Evolutionary conservation across 2,797 vertebrate species (phyloP).

Genomic region (Hydrocynus forskahlii): DNA sequence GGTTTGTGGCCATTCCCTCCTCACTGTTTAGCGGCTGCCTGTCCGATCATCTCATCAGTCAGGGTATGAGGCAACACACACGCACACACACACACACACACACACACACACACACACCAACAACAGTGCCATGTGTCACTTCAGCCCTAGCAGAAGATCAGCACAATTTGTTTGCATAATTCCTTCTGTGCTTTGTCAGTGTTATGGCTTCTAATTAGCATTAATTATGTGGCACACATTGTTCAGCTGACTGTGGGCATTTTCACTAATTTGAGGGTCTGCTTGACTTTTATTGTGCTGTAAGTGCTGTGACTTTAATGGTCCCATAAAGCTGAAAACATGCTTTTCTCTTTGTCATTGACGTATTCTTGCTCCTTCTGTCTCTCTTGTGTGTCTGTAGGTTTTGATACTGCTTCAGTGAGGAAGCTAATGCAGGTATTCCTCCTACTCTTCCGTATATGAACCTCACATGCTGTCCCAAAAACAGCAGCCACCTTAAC

Average conservation of each 20-base stretch:
- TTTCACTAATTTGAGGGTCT: not conserved
- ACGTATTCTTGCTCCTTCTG: not conserved
- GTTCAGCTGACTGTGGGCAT: constrained; percentile 2
- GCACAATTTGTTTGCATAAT: not conserved
- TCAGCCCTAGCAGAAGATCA: not conserved
- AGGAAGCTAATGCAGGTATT: constrained; percentile 96
- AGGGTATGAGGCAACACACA: constrained; percentile 75
- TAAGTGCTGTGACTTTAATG: constrained; percentile 34
- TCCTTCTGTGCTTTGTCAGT: not conserved
- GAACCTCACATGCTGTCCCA: too few relatives aligned
- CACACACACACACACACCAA: not conserved
- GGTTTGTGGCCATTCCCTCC: constrained; percentile 91
- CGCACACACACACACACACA: not conserved
- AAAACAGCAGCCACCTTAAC: not conserved
- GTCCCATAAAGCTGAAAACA: constrained; percentile 7
- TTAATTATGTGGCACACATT: not conserved
- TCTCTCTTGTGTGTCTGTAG: constrained; percentile 68
- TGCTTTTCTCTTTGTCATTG: not conserved
- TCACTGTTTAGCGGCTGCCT: constrained; percentile 91
- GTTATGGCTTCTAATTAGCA: constrained; percentile 8
- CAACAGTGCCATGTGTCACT: not conserved
- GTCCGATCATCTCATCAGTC: constrained; percentile 89
- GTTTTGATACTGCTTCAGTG: constrained; percentile 87
- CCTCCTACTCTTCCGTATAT: too few relatives aligned
- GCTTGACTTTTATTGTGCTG: constrained; percentile 38